Base-by-base conservation (phyloP, 1,140 invertebrate genomes). In the Oncopeltus fasciatus region DNA sequence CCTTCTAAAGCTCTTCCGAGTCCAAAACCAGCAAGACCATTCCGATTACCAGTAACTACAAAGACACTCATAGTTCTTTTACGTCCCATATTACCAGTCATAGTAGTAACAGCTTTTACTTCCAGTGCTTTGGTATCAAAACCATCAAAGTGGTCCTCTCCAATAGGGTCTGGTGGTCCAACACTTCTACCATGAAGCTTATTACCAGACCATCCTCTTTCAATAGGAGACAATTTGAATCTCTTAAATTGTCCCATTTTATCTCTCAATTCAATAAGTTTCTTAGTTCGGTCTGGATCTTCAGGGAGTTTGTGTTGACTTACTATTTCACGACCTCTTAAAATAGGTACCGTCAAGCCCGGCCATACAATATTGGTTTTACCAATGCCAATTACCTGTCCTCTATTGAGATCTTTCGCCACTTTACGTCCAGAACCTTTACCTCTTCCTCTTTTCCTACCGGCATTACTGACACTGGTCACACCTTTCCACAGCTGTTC, bases 381-480 rank as follows among this genome's bases (percentile, higher is more conserved):
- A 31, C 83, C 92, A 14, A 83, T 71, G 53, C 95, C 95, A 70
- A 98, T 86, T 1, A 83, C 69, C 77, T 98, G 93, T 0, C 94
- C 95, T 68, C 75, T 81, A 72, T 98, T 96, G 28, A 99, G 79
- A 78, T 98, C 84, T 71, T 87, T 88, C 14, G 81, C 78, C 18
- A 80, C 74, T 69, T 81, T 87, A 64, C 80, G 83, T 12, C 86
- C 83, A 27, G 80, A 74, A 59, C 85, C 85, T 75, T 83, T 92
- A n/a, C 83, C 92, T 78, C 96, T 83, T 62, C 96, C 96, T 77
- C 94, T 83, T 72, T 93, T 94, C 68, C 79, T 85, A 64, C 96
- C 95, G 67, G 93, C 88, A 83, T 95, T 96, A 81, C 94, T 97
- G 1, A 99, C 93, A 69, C 86, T 87, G 2, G 86, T 90, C 1